phyloP scores from a whole-genome alignment of 2,888 invertebrate species.

The Drosophila lacicola region DNA sequence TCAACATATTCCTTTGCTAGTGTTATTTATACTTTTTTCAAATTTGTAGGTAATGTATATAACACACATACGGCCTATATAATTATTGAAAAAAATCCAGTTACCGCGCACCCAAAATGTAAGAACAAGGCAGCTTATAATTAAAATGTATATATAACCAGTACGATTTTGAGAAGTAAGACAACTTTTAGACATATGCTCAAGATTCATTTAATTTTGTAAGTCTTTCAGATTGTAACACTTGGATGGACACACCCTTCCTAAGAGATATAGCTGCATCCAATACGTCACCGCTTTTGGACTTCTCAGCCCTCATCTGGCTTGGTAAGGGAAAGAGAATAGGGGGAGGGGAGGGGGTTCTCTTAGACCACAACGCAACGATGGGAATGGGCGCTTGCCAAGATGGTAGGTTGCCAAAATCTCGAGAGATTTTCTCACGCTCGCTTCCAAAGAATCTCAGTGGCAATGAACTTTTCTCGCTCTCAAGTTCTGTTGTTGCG shows the following conservation, averaged over 20 bases:
- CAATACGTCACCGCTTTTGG: constrained; percentile 46
- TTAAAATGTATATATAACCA: too few relatives aligned
- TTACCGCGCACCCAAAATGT: too few relatives aligned
- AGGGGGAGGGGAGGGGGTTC: neutral
- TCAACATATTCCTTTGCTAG: too few relatives aligned
- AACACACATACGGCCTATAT: too few relatives aligned
- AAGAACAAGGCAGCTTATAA: too few relatives aligned
- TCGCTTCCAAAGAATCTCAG: constrained; percentile 71
- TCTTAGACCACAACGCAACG: constrained; percentile 43
- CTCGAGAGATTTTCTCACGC: constrained; percentile 69
- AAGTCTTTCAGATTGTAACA: neutral
- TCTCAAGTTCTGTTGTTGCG: constrained; percentile 65
- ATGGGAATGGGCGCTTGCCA: constrained; percentile 72
- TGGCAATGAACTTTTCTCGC: constrained; percentile 72
- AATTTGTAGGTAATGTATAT: too few relatives aligned
- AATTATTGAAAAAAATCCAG: too few relatives aligned
- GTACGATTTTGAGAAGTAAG: too few relatives aligned
- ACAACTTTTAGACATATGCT: too few relatives aligned
- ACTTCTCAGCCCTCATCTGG: constrained; percentile 19
- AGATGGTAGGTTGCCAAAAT: constrained; percentile 75
- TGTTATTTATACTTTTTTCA: too few relatives aligned
- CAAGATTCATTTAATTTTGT: neutral
- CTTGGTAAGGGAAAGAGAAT: constrained; percentile 11
- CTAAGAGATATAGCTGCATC: neutral
- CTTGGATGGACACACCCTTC: neutral